Evolutionary conservation across 2,113 vertebrate genomes (phyloP).

Genomic region (Chionis minor): DNA sequence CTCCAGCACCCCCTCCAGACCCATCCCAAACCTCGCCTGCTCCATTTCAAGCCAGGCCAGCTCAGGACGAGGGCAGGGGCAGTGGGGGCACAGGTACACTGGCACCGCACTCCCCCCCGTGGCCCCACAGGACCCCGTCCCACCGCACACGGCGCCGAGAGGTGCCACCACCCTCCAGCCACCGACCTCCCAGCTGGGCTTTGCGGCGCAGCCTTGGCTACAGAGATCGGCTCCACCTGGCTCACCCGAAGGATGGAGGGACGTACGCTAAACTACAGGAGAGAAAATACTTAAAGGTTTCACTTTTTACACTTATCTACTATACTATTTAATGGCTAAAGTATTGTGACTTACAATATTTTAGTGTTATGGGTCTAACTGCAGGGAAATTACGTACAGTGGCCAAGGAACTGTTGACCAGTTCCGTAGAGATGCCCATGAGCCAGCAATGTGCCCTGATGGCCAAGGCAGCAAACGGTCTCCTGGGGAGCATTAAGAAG

Average conservation of each 20-base stretch:
- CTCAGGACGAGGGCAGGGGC: neutral
- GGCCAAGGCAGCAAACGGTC: too few species aligned
- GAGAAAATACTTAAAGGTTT: neutral
- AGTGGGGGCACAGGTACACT: too few species aligned
- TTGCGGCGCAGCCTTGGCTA: neutral
- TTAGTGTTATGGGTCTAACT: too few species aligned
- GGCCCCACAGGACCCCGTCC: fast-evolving
- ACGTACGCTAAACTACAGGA: neutral
- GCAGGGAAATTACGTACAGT: too few species aligned
- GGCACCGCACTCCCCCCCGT: too few species aligned
- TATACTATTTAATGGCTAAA: neutral
- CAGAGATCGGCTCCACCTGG: neutral
- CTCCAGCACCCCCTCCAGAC: neutral
- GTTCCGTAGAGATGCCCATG: too few species aligned
- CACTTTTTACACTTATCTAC: neutral
- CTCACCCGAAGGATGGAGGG: neutral
- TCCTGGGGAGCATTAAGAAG: too few species aligned
- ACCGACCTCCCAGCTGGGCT: neutral
- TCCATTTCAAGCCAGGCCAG: neutral
- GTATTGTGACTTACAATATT: too few species aligned
- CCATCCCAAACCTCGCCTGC: neutral
- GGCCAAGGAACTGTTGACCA: too few species aligned
- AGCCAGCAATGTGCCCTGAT: too few species aligned
- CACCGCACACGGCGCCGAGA: neutral
- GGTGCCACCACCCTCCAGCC: fast-evolving